Conservation (phyloP, 1,140 invertebrate species). For the Choristoneura fumiferana region DNA sequence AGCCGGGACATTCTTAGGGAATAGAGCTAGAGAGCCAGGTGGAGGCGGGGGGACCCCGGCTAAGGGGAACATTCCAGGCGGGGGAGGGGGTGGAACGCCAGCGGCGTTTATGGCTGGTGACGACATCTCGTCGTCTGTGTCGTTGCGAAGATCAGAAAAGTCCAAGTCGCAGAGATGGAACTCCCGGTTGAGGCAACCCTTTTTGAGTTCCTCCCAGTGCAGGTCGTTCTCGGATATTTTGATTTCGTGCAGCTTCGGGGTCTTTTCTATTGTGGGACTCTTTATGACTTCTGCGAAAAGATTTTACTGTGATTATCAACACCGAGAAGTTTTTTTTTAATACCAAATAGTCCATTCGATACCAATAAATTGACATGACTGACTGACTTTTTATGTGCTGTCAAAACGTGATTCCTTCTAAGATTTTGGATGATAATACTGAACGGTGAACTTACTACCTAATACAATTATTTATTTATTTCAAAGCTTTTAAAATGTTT, state of each 20-base stretch:
- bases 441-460: no score
- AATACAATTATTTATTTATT: no score
- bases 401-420: no score
- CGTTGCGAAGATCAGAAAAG: conserved; percentile 94
- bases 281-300: conserved; percentile 81
- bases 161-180: conserved; percentile 96
- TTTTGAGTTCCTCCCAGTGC: conserved; percentile 94
- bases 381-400: no score
- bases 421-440: no score
- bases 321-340: no score
- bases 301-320: no score
- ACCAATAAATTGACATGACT: no score
- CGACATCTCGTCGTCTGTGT: conserved; percentile 85
- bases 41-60: conserved; percentile 71
- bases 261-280: conserved; percentile 81
- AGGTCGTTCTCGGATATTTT: conserved; percentile 96
- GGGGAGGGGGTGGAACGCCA: conserved; percentile 86
- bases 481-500: no score
- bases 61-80: conserved; percentile 75
- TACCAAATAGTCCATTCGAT: no score
- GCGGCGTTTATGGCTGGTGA: conserved; percentile 80
- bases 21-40: conserved; percentile 63
- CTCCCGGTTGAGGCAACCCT: conserved; percentile 88
- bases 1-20: conserved; percentile 41
- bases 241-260: conserved; percentile 82